phyloP scores from a whole-genome alignment of 1,140 invertebrate genomes.

The Caerostris extrusa region DNA sequence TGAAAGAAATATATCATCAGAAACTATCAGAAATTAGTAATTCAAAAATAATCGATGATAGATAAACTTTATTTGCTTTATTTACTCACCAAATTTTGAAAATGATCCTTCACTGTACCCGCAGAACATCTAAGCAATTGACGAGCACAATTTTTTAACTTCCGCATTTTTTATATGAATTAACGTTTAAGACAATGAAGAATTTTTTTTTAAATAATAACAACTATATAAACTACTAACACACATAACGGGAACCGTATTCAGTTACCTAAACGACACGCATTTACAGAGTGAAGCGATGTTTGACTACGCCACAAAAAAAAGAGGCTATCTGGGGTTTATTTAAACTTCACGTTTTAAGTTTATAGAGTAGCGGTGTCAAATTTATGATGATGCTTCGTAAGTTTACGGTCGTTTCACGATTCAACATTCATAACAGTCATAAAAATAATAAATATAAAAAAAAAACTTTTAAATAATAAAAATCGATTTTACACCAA shows the following conservation, averaged over 20 bases:
- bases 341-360: neutral
- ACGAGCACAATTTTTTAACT: neutral
- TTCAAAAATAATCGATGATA: no score
- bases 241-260: no score
- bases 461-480: neutral
- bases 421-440: neutral
- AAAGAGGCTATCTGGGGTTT: neutral
- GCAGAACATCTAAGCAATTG: neutral
- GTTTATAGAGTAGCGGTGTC: neutral
- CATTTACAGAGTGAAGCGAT: neutral
- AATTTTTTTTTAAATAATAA: neutral
- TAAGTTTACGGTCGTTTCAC: neutral
- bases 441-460: neutral
- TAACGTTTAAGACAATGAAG: neutral
- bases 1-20: no score
- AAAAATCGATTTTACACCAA: conserved; percentile 16
- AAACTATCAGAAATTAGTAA: no score
- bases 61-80: no score
- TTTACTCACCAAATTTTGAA: conserved; percentile 13
- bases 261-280: no score
- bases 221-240: no score
- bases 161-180: neutral
- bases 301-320: neutral
- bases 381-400: neutral
- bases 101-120: neutral